These are phyloP conservation scores for Ophioninae sp. DNA, from an alignment of 2,888 invertebrate species.

Conservation along the genomic window DNA sequence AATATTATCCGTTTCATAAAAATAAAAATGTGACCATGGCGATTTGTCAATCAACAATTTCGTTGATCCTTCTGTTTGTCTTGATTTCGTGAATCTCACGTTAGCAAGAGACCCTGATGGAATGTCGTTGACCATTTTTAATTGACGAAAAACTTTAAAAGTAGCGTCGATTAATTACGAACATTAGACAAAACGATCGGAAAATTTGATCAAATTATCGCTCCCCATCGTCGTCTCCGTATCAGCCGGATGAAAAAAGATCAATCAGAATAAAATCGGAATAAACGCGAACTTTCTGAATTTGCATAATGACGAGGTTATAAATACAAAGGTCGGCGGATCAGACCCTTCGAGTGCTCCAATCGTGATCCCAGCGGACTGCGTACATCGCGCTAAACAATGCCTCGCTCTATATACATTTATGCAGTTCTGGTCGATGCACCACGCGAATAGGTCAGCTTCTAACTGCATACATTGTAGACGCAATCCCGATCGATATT, in stretches of 20 bases:
- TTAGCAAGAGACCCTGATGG: too few relatives aligned
- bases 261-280: background rate
- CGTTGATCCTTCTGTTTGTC: background rate
- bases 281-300: background rate
- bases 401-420: conserved; percentile 23
- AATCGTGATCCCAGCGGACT: background rate
- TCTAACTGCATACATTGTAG: conserved; percentile 49
- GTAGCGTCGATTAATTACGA: too few relatives aligned
- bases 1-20: background rate
- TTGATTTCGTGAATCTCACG: too few relatives aligned
- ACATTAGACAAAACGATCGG: too few relatives aligned
- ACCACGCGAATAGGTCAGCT: conserved; percentile 48
- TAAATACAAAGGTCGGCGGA: background rate
- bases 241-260: background rate
- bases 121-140: too few relatives aligned
- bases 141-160: too few relatives aligned
- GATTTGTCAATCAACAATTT: background rate
- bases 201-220: too few relatives aligned
- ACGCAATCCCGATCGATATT: conserved; percentile 55
- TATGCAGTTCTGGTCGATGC: conserved; percentile 57
- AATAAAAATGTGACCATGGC: background rate
- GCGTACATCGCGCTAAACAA: background rate
- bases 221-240: background rate
- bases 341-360: background rate
- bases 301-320: background rate